Conservation (phyloP, 1,140 invertebrate species). For the Tribolium madens region DNA sequence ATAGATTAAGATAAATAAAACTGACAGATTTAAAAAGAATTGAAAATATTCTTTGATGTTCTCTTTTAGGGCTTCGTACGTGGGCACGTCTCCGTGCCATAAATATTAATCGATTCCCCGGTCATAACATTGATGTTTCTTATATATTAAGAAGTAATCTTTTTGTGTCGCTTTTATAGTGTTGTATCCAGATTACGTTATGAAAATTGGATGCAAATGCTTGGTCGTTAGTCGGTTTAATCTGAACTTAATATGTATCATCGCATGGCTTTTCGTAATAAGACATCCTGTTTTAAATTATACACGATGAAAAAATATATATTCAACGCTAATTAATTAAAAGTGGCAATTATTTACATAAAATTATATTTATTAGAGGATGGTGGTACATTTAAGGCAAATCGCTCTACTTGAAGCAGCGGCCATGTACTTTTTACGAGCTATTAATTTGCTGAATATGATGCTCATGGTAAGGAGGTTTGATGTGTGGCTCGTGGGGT, state of each 20-base stretch:
- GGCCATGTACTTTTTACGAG: constrained; percentile 6
- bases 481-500: constrained; percentile 42
- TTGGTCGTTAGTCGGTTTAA: constrained; percentile 44
- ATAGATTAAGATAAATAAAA: too few relatives aligned
- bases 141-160: constrained; percentile 27
- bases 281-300: constrained; percentile 43
- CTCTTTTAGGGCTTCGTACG: not conserved
- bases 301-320: constrained; percentile 7
- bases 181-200: constrained; percentile 41
- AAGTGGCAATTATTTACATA: constrained; percentile 45
- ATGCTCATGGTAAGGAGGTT: not conserved
- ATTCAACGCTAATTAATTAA: constrained; percentile 48
- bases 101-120: constrained; percentile 22
- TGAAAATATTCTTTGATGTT: too few relatives aligned
- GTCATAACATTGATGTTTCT: constrained; percentile 23
- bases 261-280: constrained; percentile 47
- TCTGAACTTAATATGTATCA: constrained; percentile 46
- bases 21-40: too few relatives aligned
- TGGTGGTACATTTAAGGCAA: constrained; percentile 9
- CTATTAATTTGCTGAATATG: constrained; percentile 22
- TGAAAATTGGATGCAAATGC: constrained; percentile 49
- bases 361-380: constrained; percentile 33
- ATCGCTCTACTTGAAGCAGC: constrained; percentile 24
- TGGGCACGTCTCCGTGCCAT: not conserved
- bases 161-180: constrained; percentile 13